These are phyloP conservation scores for Leptatherina wallacei DNA, from an alignment of 2,797 vertebrate species.

Conservation along the genomic window DNA sequence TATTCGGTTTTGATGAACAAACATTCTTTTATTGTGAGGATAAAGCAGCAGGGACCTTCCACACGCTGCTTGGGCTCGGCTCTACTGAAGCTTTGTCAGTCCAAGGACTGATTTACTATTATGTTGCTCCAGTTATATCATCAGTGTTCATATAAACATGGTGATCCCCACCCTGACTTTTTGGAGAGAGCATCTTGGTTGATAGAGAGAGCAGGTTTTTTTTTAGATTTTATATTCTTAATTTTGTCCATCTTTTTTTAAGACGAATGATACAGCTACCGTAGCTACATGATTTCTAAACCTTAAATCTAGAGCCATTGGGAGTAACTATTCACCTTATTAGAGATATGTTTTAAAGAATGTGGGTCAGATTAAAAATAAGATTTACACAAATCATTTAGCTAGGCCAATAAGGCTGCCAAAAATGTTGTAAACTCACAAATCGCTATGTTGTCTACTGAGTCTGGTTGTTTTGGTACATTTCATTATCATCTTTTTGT, in stretches of 20 bases:
- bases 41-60: constrained; percentile 5
- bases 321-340: neutral
- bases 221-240: neutral
- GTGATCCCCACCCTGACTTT: neutral
- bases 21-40: constrained; percentile 1
- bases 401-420: too few relatives aligned
- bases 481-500: too few relatives aligned
- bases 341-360: too few relatives aligned
- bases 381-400: too few relatives aligned
- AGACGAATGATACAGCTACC: neutral
- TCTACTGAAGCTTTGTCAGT: constrained; percentile 3
- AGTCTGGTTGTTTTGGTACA: too few relatives aligned
- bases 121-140: neutral
- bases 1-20: constrained; percentile 12
- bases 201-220: neutral
- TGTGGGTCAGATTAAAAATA: too few relatives aligned
- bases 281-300: neutral
- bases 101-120: constrained; percentile 10
- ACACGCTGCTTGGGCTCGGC: neutral
- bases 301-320: neutral
- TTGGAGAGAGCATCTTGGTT: neutral
- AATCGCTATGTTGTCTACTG: too few relatives aligned
- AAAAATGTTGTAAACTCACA: too few relatives aligned
- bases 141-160: neutral
- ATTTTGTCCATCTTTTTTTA: neutral